Evolutionary conservation across 2,113 vertebrate genomes (phyloP).

Genomic region (Melanerpes formicivorus): DNA sequence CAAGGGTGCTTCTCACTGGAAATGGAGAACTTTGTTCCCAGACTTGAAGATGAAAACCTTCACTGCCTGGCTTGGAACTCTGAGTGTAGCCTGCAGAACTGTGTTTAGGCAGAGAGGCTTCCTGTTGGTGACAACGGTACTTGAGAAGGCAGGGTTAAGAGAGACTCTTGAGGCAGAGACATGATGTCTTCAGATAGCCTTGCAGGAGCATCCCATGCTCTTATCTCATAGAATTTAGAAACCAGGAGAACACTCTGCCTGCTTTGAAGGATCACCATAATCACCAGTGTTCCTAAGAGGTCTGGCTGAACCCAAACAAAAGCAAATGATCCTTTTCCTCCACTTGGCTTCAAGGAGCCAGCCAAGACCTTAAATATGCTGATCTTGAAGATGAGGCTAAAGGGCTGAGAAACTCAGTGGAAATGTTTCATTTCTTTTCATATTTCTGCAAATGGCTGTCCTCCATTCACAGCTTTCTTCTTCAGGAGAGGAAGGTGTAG

Average conservation of each 20-base stretch:
- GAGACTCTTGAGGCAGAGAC: background rate
- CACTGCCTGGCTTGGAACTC: background rate
- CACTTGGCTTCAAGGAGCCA: background rate
- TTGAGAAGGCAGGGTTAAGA: background rate
- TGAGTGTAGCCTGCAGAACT: background rate
- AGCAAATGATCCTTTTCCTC: background rate
- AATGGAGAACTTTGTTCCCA: background rate
- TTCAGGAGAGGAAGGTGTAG: background rate
- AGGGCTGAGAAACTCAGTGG: background rate
- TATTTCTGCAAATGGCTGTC: background rate
- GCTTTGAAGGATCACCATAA: background rate
- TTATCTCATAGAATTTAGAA: background rate
- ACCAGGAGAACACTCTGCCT: background rate
- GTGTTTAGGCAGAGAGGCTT: slow-evolving; percentile 18
- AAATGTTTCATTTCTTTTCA: background rate
- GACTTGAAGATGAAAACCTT: background rate
- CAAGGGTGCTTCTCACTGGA: background rate
- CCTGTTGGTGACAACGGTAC: background rate
- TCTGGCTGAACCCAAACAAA: slow-evolving; percentile 39
- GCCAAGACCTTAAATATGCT: background rate
- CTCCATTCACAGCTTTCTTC: background rate
- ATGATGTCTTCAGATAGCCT: background rate
- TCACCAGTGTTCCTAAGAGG: background rate
- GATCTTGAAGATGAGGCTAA: rapidly evolving
- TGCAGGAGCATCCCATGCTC: background rate